These are phyloP conservation scores for Leptobrachium leishanense DNA, from an alignment of 2,113 vertebrate species.

Conservation along the genomic window DNA sequence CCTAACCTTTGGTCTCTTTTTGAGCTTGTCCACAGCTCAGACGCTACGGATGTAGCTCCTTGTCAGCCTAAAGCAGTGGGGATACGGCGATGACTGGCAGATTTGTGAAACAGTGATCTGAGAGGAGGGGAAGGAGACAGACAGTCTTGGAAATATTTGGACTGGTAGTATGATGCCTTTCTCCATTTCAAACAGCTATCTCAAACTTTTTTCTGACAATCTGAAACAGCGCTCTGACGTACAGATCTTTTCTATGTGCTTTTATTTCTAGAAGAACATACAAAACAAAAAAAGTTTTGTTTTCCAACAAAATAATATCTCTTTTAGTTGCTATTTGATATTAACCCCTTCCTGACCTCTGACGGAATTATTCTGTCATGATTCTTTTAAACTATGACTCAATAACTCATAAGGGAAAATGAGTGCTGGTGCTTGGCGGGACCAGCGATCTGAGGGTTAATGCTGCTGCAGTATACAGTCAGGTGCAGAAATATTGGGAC, in stretches of 20 bases:
- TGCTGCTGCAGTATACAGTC: too few species aligned
- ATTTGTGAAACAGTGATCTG: slow-evolving; percentile 40
- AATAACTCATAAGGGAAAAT: too few species aligned
- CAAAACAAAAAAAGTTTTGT: not conserved
- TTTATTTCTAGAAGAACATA: not conserved
- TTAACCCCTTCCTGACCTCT: too few species aligned
- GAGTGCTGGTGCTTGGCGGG: too few species aligned
- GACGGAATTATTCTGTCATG: too few species aligned
- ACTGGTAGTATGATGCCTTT: slow-evolving; percentile 44
- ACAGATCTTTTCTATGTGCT: not conserved
- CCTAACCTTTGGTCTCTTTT: not conserved
- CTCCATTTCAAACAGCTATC: slow-evolving; percentile 4
- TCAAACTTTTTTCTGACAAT: slow-evolving; percentile 16
- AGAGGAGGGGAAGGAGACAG: slow-evolving; percentile 50
- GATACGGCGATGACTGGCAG: slow-evolving; percentile 51
- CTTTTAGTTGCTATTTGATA: not conserved
- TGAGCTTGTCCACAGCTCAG: not conserved
- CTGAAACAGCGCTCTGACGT: not conserved
- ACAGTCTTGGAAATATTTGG: slow-evolving; percentile 45
- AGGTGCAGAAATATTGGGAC: too few species aligned
- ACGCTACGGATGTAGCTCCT: not conserved
- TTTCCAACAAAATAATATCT: not conserved
- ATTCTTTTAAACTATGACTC: too few species aligned
- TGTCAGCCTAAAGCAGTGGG: slow-evolving; percentile 50
- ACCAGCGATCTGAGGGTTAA: too few species aligned